Conservation (phyloP, 2,888 invertebrate species). For the Caenorhabditis sp. region DNA sequence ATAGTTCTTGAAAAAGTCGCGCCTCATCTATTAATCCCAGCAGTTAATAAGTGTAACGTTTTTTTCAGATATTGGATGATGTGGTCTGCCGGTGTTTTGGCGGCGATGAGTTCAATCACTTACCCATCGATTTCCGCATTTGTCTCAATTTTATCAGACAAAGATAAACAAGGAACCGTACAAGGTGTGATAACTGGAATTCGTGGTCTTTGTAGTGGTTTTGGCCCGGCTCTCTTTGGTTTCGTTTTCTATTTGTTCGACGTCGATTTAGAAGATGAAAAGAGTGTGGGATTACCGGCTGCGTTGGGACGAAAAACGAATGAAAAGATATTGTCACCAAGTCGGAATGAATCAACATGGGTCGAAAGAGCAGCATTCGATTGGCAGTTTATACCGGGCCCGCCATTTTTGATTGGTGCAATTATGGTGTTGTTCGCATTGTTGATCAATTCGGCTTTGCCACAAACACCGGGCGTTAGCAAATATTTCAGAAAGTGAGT, state of each 20-base stretch:
- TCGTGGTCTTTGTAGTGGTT: conserved; percentile 88
- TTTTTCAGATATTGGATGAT: conserved; percentile 80
- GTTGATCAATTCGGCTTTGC: conserved; percentile 77
- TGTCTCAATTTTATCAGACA: conserved; percentile 94
- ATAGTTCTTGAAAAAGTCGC: background rate
- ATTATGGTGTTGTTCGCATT: conserved; percentile 93
- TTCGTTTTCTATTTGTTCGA: conserved; percentile 97
- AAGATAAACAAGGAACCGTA: conserved; percentile 94
- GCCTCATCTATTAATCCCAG: no score
- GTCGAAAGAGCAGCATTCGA: conserved; percentile 57
- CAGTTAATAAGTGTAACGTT: no score
- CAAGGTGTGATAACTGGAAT: conserved; percentile 99
- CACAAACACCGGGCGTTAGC: conserved; percentile 40
- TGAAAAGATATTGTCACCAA: conserved; percentile 52
- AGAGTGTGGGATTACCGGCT: conserved; percentile 51
- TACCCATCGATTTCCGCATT: conserved; percentile 99
- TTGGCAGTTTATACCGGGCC: conserved; percentile 77
- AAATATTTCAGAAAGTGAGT: conserved; percentile 42
- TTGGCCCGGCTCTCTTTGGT: conserved; percentile 98
- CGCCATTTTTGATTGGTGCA: conserved; percentile 97
- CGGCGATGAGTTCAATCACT: conserved; percentile 92
- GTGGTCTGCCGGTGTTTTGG: conserved; percentile 97
- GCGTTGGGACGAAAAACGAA: conserved; percentile 11
- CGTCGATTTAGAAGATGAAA: conserved; percentile 86
- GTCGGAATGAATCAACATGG: conserved; percentile 52